Evolutionary conservation across 2,113 vertebrate genomes (phyloP), one percentile per base, ranked within the genome.

Genomic region (Leucoraja erinaceus): DNA sequence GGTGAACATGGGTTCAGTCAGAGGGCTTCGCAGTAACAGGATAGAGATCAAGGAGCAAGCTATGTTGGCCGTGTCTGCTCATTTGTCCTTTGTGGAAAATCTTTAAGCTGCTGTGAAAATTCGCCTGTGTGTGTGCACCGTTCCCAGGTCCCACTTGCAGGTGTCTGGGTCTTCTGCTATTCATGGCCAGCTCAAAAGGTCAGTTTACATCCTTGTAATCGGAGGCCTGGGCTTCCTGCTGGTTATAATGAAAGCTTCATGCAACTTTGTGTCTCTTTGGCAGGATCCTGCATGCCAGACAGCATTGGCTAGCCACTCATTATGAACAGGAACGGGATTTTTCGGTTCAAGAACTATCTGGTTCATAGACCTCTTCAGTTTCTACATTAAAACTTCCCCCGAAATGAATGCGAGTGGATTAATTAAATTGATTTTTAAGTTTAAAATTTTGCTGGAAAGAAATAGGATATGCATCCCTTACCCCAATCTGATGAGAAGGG

Each of bases 1-100:
- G 61, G 88, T 38, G 68, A 91, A 47, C 68, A 95, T 68, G 31
- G 59, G 84, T 93, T 83, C 93, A 96, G 54, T 38, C 94, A 93
- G 94, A 94, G 94, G 93, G 94, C 96, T 97, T 96, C 63, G 84
- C 70, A 91, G 72, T 47, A 91, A 91, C 94, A 94, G 94, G 96
- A 96, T 93, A 95, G 95, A 96, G 97, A 97, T 96, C 94, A 96
- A 93, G 95, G 94, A 93, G 93, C 70, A 94, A 59, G 95, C 93
- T 95, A 95, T 28, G 94, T 47, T 92, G 94, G 95, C 94, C 90
- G 78, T 47, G 94, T 95, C 95, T 93, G 93, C 94, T 95, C 95
- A 94, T 96, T 95, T 95, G 94, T 96, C 95, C 95, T 95, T 96
- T 94, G 66, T 93, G 93, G 95, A 28, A 90, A 95, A 95, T 91